Conservation (phyloP, 2,888 invertebrate species). For the Camponotus fellah region DNA sequence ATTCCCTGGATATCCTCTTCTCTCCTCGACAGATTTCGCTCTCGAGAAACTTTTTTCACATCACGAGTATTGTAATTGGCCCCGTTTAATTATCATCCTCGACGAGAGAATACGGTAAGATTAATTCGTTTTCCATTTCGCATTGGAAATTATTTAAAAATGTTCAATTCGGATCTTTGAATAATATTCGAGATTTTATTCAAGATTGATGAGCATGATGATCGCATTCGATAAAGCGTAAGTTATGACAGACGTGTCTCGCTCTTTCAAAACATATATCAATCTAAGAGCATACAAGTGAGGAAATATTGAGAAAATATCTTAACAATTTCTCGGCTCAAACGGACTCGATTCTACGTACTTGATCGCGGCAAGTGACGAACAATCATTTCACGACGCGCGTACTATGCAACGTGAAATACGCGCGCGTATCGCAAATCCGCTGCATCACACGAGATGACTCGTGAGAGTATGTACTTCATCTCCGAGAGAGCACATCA, state of each 20-base stretch:
- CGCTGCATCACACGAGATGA: conserved; percentile 48
- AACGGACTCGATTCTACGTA: conserved; percentile 19
- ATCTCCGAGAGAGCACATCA: conserved; percentile 43
- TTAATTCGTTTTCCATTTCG: neutral
- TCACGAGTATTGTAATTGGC: neutral
- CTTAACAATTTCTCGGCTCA: neutral
- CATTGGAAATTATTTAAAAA: neutral
- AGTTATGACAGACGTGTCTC: neutral
- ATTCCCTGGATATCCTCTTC: neutral
- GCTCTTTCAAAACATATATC: neutral
- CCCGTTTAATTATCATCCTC: neutral
- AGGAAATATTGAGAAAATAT: neutral
- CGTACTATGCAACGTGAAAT: conserved; percentile 58
- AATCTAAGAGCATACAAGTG: neutral
- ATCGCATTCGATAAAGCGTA: neutral
- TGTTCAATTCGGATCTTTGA: neutral
- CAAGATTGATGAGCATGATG: neutral
- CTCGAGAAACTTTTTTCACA: neutral
- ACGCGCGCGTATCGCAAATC: conserved; percentile 45
- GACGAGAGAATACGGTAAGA: neutral
- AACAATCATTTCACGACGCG: conserved; percentile 50
- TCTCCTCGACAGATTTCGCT: neutral
- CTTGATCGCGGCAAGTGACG: conserved; percentile 47
- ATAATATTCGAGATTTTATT: neutral
- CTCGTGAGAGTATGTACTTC: conserved; percentile 50